phyloP scores from a whole-genome alignment of 2,888 invertebrate species.

The Coleophora flavipennella region DNA sequence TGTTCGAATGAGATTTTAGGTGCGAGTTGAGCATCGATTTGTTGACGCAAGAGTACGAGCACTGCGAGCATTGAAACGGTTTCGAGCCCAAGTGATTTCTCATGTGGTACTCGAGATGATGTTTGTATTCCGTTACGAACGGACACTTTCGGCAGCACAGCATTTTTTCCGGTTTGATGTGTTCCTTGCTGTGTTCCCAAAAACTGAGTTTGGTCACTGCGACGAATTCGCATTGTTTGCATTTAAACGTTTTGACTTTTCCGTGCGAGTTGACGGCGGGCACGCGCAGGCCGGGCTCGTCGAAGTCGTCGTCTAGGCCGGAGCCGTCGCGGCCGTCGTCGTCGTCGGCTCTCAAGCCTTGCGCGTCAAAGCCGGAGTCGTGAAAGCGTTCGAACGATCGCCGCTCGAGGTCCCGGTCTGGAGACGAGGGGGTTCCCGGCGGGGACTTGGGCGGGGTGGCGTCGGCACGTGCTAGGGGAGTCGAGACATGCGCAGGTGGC shows the following conservation, averaged over 20 bases:
- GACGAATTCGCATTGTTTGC: conserved; percentile 92
- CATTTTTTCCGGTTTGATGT: conserved; percentile 95
- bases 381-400: conserved; percentile 56
- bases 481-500: conserved; percentile 48
- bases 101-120: conserved; percentile 97
- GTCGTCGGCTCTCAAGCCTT: conserved; percentile 37
- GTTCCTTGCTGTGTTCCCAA: conserved; percentile 92
- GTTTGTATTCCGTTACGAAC: conserved; percentile 99
- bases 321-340: conserved; percentile 65
- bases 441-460: conserved; percentile 65
- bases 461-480: conserved; percentile 45
- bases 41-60: conserved; percentile 94
- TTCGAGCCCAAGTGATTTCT: conserved; percentile 96
- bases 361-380: conserved; percentile 66
- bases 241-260: conserved; percentile 90
- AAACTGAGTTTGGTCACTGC: conserved; percentile 91
- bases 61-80: conserved; percentile 94
- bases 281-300: conserved; percentile 73
- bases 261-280: conserved; percentile 84
- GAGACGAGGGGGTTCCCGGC: conserved; percentile 47
- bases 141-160: conserved; percentile 93
- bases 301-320: conserved; percentile 63
- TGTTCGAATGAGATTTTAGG: conserved; percentile 93
- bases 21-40: conserved; percentile 99
- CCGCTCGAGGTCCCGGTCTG: conserved; percentile 42